These are phyloP conservation scores for Molorchus minor DNA, from an alignment of 2,888 invertebrate genomes.

Conservation along the genomic window DNA sequence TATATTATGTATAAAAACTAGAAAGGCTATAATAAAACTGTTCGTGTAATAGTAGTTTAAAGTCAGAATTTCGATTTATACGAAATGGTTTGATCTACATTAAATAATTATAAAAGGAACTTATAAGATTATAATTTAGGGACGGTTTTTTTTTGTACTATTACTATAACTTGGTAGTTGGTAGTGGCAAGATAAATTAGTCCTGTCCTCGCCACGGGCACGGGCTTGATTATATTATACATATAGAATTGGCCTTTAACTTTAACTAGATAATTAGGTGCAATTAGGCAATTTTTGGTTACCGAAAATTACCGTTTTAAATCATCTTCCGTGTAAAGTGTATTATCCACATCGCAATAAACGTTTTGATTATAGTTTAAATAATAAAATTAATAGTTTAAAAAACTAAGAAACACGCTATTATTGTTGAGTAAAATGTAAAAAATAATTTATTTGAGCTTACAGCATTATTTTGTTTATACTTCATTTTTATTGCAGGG, in stretches of 20 bases:
- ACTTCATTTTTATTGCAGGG: too few species aligned
- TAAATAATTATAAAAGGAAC: conserved; percentile 4
- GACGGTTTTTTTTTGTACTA: neutral
- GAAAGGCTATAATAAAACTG: neutral
- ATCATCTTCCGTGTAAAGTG: neutral
- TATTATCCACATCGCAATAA: too few species aligned
- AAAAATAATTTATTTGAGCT: too few species aligned
- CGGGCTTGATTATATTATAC: too few species aligned
- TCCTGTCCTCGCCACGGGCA: conserved; percentile 6
- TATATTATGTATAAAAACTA: conserved; percentile 1
- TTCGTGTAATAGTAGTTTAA: conserved; percentile 18
- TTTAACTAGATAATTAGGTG: conserved; percentile 9
- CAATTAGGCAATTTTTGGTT: conserved; percentile 11
- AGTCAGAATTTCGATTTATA: neutral
- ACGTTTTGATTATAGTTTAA: too few species aligned
- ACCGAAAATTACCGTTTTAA: conserved; percentile 5
- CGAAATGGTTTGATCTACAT: conserved; percentile 2
- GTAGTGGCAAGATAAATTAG: conserved; percentile 16
- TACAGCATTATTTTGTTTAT: too few species aligned
- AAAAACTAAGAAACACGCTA: too few species aligned
- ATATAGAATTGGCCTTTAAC: conserved; percentile 10
- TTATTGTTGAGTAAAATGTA: too few species aligned
- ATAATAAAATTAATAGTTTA: too few species aligned
- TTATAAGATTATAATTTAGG: neutral
- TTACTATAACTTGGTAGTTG: conserved; percentile 8